Base-by-base conservation (phyloP, 2,113 vertebrate genomes). In the Tenebrosternarchus preto region DNA sequence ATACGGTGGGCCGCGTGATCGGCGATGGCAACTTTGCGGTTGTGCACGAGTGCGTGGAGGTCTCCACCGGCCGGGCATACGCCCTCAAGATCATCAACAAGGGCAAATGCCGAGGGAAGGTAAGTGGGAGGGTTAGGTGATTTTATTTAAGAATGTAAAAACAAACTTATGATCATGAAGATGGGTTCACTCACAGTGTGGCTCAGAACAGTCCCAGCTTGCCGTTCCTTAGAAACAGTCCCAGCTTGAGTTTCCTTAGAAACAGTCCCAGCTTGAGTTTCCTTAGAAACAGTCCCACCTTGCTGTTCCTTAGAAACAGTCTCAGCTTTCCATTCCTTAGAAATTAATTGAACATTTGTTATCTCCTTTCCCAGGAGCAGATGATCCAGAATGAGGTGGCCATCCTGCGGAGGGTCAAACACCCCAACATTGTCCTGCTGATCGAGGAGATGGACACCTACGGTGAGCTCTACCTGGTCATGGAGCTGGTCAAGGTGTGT, bases 41-140 rank as follows among this genome's bases (percentile, higher is more conserved):
- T 84, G 97, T 99, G 77, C 95, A 96, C 72, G 97, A 99, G 85
- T 99, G 98, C 92, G 93, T 99, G 87, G 98, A 99, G 93, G 96
- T 94, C 93, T 96, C 96, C 53, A 99, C 96, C 36, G 95, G 94
- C 78, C 94, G 97, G 86, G 96, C 98, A 87, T 99, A 96, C 29
- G 98, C 98, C n/a, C 92, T 99, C 88, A 99, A 99, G 94, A 97
- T 99, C 88, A 98, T 99, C 86, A 98, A 95, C 91, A 99, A 99
- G 92, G 93, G 96, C 83, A 98, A 97, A 92, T 99, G 98, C 88
- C 94, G 95, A 90, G 97, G 98, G 87, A 99, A 99, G 93, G 98
- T 98, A 92, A 90, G 94, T 71, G 39, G 15, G 24, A 5, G 5
- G 31, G 53, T 20, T 0, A 50, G 1, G 9, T 12, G 43, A 50